These are phyloP conservation scores for Discoglossus pictus DNA, from an alignment of 2,797 vertebrate species.

Conservation along the genomic window DNA sequence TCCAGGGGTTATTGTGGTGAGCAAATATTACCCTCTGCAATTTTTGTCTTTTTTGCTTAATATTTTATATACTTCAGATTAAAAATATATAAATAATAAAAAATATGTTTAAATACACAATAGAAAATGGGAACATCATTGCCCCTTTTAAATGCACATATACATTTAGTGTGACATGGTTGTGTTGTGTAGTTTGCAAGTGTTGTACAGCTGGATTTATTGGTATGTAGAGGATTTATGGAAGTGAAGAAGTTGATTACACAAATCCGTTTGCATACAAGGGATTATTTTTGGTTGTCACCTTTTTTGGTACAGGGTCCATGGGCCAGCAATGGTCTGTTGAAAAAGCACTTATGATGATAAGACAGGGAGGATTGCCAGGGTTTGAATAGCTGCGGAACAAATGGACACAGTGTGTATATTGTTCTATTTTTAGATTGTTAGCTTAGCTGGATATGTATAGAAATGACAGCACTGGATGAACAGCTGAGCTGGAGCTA, in stretches of 20 bases:
- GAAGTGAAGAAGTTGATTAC: background rate
- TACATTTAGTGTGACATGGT: too few species aligned
- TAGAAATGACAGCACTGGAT: slow-evolving; percentile 31
- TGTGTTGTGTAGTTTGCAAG: too few species aligned
- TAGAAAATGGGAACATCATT: too few species aligned
- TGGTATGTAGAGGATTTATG: too few species aligned
- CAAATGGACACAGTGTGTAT: background rate
- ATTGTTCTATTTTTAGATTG: slow-evolving; percentile 19
- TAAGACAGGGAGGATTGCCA: background rate
- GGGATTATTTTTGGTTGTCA: background rate
- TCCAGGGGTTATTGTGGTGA: too few species aligned
- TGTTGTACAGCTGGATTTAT: too few species aligned
- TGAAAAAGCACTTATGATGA: background rate
- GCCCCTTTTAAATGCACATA: too few species aligned
- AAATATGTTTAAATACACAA: too few species aligned
- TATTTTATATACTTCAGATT: too few species aligned
- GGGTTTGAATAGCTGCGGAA: background rate
- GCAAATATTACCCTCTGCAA: too few species aligned
- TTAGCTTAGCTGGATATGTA: slow-evolving; percentile 10
- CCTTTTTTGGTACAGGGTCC: background rate
- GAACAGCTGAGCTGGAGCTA: slow-evolving; percentile 17
- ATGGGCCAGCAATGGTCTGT: background rate
- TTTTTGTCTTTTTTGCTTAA: too few species aligned
- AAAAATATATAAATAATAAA: too few species aligned
- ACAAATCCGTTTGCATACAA: background rate